These are phyloP conservation scores for Alosa sapidissima DNA, from an alignment of 2,797 vertebrate genomes.

Conservation along the genomic window DNA sequence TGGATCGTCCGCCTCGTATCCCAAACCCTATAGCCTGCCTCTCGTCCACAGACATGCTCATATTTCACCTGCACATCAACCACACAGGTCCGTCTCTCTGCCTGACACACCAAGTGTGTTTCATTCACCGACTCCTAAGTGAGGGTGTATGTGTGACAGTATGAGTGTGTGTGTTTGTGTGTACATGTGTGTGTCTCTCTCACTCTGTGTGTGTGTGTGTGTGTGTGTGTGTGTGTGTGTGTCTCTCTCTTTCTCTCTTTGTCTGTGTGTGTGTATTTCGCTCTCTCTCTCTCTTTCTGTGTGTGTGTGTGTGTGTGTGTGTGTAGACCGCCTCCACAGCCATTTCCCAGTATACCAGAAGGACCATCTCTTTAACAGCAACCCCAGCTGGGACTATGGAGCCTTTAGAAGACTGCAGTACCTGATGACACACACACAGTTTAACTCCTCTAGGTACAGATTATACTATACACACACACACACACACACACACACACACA, in stretches of 20 bases:
- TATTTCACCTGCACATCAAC: slow-evolving; percentile 86
- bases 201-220: not conserved
- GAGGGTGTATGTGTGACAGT: not conserved
- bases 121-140: too few species aligned
- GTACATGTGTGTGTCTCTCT: too few species aligned
- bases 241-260: not conserved
- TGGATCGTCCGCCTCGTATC: slow-evolving; percentile 67
- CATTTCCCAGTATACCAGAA: slow-evolving; percentile 92
- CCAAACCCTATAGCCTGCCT: slow-evolving; percentile 88
- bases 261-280: not conserved
- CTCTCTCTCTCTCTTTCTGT: not conserved
- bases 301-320: not conserved
- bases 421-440: slow-evolving; percentile 81
- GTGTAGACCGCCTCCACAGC: slow-evolving; percentile 79
- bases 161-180: not conserved
- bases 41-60: slow-evolving; percentile 77
- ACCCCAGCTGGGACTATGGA: slow-evolving; percentile 90
- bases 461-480: not conserved
- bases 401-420: slow-evolving; percentile 82
- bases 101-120: not conserved
- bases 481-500: not conserved
- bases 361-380: slow-evolving; percentile 90
- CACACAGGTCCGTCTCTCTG: slow-evolving; percentile 61
- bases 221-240: not conserved
- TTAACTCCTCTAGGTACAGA: slow-evolving; percentile 67